Percentiles rank a stretch among this genome's conserved stretches.
Evolutionary conservation across 2,797 vertebrate genomes (phyloP).

Genomic region (Pelodytes ibericus): DNA sequence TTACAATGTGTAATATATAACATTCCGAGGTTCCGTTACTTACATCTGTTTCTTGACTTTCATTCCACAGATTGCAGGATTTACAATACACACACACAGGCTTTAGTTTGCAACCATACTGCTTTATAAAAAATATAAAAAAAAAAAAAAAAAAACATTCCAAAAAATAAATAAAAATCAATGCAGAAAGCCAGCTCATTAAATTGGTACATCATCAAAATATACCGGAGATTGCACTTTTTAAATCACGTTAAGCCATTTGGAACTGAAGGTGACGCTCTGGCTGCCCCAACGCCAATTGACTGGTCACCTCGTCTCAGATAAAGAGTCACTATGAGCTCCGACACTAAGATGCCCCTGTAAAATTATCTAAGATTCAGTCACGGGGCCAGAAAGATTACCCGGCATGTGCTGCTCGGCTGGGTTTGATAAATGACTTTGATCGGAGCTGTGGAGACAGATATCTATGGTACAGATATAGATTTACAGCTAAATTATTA

Average conservation of each 20-base stretch:
- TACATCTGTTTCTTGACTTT: too few species aligned
- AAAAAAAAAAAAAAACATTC: not conserved
- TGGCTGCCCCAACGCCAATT: not conserved
- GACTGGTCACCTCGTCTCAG: conserved; percentile 14
- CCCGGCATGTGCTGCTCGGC: conserved; percentile 6
- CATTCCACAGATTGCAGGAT: not conserved
- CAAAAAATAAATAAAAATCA: not conserved
- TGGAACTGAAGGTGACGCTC: not conserved
- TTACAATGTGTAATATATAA: too few species aligned
- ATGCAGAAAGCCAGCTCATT: conserved; percentile 18
- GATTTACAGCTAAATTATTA: conserved; percentile 17
- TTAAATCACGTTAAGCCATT: conserved; percentile 1
- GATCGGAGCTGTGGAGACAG: conserved; percentile 5
- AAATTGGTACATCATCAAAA: conserved; percentile 2
- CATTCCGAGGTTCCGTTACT: too few species aligned
- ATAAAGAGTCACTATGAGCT: not conserved
- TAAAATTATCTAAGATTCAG: conserved; percentile 15
- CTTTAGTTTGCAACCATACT: not conserved
- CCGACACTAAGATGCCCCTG: not conserved
- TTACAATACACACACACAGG: not conserved
- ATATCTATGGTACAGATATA: not conserved
- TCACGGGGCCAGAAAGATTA: conserved; percentile 20
- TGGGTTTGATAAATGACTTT: conserved; percentile 41
- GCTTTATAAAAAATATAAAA: conserved; percentile 2
- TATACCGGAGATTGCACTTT: not conserved